A percentile compares a stretch with the other conserved stretches of the same genome.
These are phyloP conservation scores for Amia ocellicauda DNA, from an alignment of 2,113 vertebrate genomes.

Conservation along the genomic window DNA sequence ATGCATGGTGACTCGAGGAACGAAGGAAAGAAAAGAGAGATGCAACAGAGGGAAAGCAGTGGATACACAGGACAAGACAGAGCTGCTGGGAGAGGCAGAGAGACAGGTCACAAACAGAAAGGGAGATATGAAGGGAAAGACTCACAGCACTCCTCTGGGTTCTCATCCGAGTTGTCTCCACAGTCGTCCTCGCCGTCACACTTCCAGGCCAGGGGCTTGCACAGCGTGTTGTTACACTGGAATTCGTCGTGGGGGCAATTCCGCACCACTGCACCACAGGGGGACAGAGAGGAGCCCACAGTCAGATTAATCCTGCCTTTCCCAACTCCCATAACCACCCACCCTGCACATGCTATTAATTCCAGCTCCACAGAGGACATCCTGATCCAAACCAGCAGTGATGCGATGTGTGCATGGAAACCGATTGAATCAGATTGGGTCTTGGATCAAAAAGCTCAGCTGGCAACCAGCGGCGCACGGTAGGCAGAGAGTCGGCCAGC, in stretches of 20 bases:
- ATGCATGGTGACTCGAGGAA: too few relatives aligned
- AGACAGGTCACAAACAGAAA: background rate
- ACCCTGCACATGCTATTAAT: too few relatives aligned
- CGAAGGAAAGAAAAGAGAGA: background rate
- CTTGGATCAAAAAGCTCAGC: too few relatives aligned
- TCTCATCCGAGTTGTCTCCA: slow-evolving; percentile 93
- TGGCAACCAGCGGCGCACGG: too few relatives aligned
- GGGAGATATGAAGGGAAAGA: background rate
- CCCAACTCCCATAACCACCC: background rate
- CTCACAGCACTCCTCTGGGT: slow-evolving; percentile 73
- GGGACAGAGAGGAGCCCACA: background rate
- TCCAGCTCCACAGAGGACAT: background rate
- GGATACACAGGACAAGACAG: too few relatives aligned
- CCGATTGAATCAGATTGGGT: too few relatives aligned
- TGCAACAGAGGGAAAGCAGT: too few relatives aligned
- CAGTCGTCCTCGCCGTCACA: slow-evolving; percentile 95
- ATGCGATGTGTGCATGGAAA: too few relatives aligned
- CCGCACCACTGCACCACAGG: slow-evolving; percentile 56
- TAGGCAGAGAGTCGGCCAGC: too few relatives aligned
- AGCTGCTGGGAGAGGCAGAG: background rate
- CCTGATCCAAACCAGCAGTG: too few relatives aligned
- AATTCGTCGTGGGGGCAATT: slow-evolving; percentile 90
- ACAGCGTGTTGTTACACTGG: slow-evolving; percentile 95
- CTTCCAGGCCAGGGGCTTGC: slow-evolving; percentile 91
- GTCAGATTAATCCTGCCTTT: background rate